Evolutionary conservation across 1,140 invertebrate genomes (phyloP).

Genomic region (Orius insidiosus): DNA sequence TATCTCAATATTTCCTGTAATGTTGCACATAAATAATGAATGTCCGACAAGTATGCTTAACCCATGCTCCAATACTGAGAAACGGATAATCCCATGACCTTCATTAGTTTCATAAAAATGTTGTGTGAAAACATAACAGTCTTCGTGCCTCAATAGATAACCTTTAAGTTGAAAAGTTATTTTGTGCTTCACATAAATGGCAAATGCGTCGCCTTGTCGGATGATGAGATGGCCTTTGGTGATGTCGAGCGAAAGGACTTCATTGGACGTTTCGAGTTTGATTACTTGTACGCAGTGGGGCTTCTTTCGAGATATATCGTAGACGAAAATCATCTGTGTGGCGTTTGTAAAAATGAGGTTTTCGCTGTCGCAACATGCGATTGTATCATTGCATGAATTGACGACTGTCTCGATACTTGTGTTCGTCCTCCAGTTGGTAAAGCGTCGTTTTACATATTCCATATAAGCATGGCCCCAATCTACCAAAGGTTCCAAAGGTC

Average conservation of each 20-base stretch:
- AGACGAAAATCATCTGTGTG: constrained; percentile 1
- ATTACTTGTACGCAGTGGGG: constrained; percentile 5
- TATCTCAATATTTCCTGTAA: not conserved
- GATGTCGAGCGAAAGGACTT: not conserved
- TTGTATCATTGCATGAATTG: not conserved
- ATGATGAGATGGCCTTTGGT: not conserved
- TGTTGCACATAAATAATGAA: constrained; percentile 2
- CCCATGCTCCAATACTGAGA: constrained; percentile 2
- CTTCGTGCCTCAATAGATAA: constrained; percentile 2
- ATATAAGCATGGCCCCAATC: constrained; percentile 7
- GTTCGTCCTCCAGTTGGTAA: constrained; percentile 1
- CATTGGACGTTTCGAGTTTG: not conserved
- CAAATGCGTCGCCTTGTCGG: constrained; percentile 4
- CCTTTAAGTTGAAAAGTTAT: constrained; percentile 1
- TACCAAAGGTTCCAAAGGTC: constrained; percentile 5
- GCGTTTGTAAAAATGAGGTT: constrained; percentile 6
- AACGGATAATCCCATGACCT: constrained; percentile 2
- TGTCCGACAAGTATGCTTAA: constrained; percentile 2
- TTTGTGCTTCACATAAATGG: constrained; percentile 1
- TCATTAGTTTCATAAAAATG: constrained; percentile 3
- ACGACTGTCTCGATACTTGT: not conserved
- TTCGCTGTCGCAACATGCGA: not conserved
- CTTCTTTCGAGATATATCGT: constrained; percentile 1
- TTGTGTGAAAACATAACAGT: constrained; percentile 7
- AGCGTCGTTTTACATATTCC: constrained; percentile 5